Evolutionary conservation across 2,797 vertebrate species (phyloP).

Genomic region (Sebastes baramenuke): DNA sequence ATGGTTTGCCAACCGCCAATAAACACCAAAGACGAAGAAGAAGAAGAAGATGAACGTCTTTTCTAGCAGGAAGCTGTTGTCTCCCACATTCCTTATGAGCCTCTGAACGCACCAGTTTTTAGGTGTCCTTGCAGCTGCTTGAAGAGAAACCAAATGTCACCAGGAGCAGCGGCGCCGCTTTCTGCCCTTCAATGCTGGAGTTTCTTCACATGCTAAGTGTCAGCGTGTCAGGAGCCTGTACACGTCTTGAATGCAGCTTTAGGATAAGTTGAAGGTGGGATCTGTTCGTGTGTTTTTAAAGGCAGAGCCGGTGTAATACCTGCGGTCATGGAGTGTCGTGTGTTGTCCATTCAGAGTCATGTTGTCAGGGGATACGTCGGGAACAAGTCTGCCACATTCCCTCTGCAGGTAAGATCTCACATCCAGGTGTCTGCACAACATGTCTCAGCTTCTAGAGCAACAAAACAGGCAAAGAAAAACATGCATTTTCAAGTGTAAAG

Average conservation of each 20-base stretch:
- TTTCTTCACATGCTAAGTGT: slow-evolving; percentile 18
- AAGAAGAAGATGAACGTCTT: not conserved
- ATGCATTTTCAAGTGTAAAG: no score
- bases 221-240: not conserved
- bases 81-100: not conserved
- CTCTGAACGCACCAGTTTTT: slow-evolving; percentile 25
- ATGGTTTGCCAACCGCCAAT: no score
- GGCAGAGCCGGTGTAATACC: not conserved
- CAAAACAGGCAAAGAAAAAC: not conserved
- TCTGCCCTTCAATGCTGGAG: slow-evolving; percentile 37
- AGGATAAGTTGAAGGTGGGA: no score
- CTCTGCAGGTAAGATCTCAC: slow-evolving; percentile 87
- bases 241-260: slow-evolving; percentile 9
- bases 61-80: not conserved
- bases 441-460: rapidly evolving
- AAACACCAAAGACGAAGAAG: no score
- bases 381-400: slow-evolving; percentile 94
- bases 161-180: not conserved
- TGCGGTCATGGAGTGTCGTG: slow-evolving; percentile 85
- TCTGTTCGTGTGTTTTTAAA: not conserved
- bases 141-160: slow-evolving; percentile 43
- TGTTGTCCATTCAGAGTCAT: slow-evolving; percentile 96
- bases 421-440: not conserved
- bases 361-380: slow-evolving; percentile 96
- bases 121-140: slow-evolving; percentile 59